Base-by-base conservation (phyloP, 2,797 vertebrate genomes). In the Buphagus erythrorhynchus region DNA sequence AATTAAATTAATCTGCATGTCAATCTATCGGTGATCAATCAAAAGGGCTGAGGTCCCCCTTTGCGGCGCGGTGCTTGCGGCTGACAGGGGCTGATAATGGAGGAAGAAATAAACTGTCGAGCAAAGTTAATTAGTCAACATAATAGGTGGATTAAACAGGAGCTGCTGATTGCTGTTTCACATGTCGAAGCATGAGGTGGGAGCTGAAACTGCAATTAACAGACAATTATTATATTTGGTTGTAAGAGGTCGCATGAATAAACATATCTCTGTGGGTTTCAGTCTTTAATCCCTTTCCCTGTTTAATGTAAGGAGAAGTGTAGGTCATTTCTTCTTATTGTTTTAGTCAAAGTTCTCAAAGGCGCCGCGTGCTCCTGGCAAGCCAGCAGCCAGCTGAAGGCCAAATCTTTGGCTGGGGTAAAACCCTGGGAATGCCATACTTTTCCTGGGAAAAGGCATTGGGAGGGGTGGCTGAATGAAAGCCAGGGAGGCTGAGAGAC, bases 1-100 rank as follows among this genome's bases (percentile, higher is more conserved):
- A 99, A 99, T 99, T 98, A 98, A 98, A 99, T 98, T 98, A 99
- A 98, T 99, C 98, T 98, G 97, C 98, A 98, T 98, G 98, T 98
- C 98, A 98, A 98, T 98, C 98, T 98, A 98, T 98, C 92, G 98
- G 98, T 98, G 98, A 98, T 98, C 98, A 98, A 98, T 99, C 98
- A 98, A 97, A 97, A 97, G 97, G 97, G 97, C 97, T 35, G 86
- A 97, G 98, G 96, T 98, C 95, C 97, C 98, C 97, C 97, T 97
- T 95, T 97, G 96, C 97, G 95, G 97, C 97, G 58, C 94, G 97
- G 96, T 97, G 98, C 98, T 97, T 95, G 97, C 95, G 97, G 98
- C 98, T 98, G 98, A 98, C 98, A 98, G 97, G 97, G 98, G 96
- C 98, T 98, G 98, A 98, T 99, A 99, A 98, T 98, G 98, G 98